These are phyloP conservation scores for Brachionus sp. DNA, from an alignment of 1,140 invertebrate genomes.

Conservation along the genomic window DNA sequence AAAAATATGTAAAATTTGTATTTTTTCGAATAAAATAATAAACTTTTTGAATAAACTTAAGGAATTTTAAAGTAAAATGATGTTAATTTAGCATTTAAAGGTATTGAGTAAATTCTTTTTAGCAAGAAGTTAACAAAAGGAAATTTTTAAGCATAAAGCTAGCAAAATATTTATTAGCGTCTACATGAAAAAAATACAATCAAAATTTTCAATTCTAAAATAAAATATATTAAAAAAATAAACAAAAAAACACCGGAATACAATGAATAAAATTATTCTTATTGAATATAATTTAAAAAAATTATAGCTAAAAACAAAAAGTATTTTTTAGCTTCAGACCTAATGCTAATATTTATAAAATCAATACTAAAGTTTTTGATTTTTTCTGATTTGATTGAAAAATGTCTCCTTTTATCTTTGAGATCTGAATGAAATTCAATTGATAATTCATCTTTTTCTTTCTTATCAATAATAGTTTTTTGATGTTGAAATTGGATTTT, in stretches of 20 bases:
- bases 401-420: slow-evolving; percentile 26
- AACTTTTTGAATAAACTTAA: too few relatives aligned
- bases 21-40: neutral
- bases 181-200: too few relatives aligned
- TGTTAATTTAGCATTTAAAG: too few relatives aligned
- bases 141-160: too few relatives aligned
- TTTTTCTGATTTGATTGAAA: neutral
- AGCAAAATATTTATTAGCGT: too few relatives aligned
- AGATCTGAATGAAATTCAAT: neutral
- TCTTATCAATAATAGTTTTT: neutral
- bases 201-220: too few relatives aligned
- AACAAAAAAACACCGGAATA: neutral
- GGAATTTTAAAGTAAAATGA: neutral
- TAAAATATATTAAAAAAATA: neutral
- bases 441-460: neutral
- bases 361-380: neutral
- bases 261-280: neutral
- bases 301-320: neutral
- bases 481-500: neutral
- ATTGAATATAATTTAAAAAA: neutral
- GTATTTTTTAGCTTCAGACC: neutral
- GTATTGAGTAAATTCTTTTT: too few relatives aligned
- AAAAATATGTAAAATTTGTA: neutral
- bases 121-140: too few relatives aligned
- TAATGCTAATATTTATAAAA: neutral